A percentile compares a stretch with the other conserved stretches of the same genome.
phyloP scores from a whole-genome alignment of 2,888 invertebrate genomes.

The Pammene aurita region DNA sequence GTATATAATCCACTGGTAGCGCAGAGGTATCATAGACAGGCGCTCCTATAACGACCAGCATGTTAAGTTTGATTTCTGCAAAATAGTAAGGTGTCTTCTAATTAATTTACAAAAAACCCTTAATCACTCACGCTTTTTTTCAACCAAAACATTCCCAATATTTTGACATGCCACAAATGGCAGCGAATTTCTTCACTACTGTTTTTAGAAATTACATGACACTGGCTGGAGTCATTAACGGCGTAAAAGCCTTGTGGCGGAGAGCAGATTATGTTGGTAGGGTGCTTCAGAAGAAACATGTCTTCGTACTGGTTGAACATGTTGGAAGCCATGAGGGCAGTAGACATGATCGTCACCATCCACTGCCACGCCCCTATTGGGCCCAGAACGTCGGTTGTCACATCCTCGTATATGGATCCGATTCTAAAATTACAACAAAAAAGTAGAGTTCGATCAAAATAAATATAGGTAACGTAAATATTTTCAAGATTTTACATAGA shows the following conservation, averaged over 20 bases:
- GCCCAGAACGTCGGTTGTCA: constrained; percentile 73
- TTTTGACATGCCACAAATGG: constrained; percentile 63
- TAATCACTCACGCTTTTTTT: constrained; percentile 62
- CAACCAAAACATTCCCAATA: constrained; percentile 70
- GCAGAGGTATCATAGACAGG: no score
- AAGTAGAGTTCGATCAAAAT: not conserved
- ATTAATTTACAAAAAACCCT: not conserved
- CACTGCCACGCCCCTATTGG: constrained; percentile 75
- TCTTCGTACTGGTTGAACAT: constrained; percentile 70
- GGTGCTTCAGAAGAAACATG: constrained; percentile 62
- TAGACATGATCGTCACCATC: constrained; percentile 66
- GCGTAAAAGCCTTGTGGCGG: constrained; percentile 51
- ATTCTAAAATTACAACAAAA: constrained; percentile 60
- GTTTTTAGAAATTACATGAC: constrained; percentile 56
- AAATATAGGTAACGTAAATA: not conserved
- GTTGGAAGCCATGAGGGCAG: constrained; percentile 58
- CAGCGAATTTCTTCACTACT: constrained; percentile 57
- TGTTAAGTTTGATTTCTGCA: no score
- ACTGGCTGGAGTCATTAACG: constrained; percentile 59
- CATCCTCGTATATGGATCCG: constrained; percentile 74
- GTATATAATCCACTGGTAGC: not conserved
- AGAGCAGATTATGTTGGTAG: constrained; percentile 56
- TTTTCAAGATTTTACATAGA: constrained; percentile 37
- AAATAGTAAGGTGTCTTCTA: no score
- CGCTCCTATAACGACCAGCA: no score